phyloP scores from a whole-genome alignment of 2,113 vertebrate species.

The Gadus chalcogrammus region DNA sequence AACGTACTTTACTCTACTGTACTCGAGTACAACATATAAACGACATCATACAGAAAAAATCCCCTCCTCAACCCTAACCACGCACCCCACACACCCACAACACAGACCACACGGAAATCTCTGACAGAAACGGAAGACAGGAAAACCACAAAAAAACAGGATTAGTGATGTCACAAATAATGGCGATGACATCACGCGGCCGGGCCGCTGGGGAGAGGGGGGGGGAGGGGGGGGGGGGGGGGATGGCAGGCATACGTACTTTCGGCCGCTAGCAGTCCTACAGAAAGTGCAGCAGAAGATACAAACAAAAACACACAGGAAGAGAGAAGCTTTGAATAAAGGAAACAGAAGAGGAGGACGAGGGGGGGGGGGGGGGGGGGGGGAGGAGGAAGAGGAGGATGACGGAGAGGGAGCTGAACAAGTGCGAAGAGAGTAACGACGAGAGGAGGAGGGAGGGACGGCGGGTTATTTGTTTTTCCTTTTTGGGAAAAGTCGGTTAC shows the following conservation, averaged over 20 bases:
- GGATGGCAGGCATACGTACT: constrained; percentile 88
- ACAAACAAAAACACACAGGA: constrained; percentile 69
- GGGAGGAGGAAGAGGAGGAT: too few relatives aligned
- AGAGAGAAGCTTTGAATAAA: constrained; percentile 24
- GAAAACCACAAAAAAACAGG: constrained; percentile 62
- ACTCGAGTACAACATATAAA: too few relatives aligned
- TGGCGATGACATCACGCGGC: constrained; percentile 3
- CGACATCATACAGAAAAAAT: too few relatives aligned
- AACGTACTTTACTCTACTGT: too few relatives aligned
- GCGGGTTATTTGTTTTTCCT: too few relatives aligned
- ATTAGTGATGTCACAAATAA: constrained; percentile 30
- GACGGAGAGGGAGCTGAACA: too few relatives aligned
- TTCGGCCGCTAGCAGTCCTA: constrained; percentile 99
- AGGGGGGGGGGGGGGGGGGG: too few relatives aligned
- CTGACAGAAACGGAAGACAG: constrained; percentile 45
- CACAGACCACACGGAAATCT: constrained; percentile 20
- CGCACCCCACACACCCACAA: constrained; percentile 3
- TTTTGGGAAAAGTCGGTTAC: too few relatives aligned
- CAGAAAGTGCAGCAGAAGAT: constrained; percentile 78
- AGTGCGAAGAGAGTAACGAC: too few relatives aligned
- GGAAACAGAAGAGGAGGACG: constrained; percentile 39
- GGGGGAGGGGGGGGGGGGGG: constrained; percentile 24
- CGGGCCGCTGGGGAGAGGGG: constrained; percentile 14
- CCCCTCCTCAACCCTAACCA: neutral
- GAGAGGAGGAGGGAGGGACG: too few relatives aligned